These are phyloP conservation scores for Chrysomela aeneicollis DNA, from an alignment of 2,888 invertebrate species.

Conservation along the genomic window DNA sequence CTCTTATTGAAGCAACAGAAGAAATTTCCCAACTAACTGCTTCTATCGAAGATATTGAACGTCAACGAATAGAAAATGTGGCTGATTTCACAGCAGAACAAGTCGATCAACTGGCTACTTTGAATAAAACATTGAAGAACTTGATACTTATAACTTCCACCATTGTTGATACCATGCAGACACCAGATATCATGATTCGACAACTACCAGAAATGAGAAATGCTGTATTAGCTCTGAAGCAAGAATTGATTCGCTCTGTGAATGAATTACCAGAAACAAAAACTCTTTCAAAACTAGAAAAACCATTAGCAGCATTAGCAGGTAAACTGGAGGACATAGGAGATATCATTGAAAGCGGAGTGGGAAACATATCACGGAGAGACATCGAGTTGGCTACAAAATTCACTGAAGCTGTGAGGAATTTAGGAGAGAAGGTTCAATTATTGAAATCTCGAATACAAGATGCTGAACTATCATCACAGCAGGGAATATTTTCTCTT, in stretches of 20 bases:
- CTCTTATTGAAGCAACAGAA: constrained; percentile 34
- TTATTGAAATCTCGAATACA: not conserved
- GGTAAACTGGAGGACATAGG: constrained; percentile 13
- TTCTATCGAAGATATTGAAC: constrained; percentile 21
- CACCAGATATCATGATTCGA: constrained; percentile 21
- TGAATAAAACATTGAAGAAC: constrained; percentile 22
- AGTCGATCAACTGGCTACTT: constrained; percentile 4
- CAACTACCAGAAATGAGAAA: constrained; percentile 32
- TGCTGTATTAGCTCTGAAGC: constrained; percentile 21
- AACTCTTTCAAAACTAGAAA: constrained; percentile 20
- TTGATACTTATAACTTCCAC: no score
- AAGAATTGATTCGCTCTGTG: constrained; percentile 20
- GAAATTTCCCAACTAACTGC: constrained; percentile 26
- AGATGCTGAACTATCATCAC: not conserved
- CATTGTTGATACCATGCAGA: no score
- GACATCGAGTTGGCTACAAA: not conserved
- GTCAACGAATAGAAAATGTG: constrained; percentile 8
- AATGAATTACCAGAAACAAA: constrained; percentile 10
- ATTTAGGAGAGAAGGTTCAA: not conserved
- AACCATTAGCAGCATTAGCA: constrained; percentile 24
- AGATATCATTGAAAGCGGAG: not conserved
- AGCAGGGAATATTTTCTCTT: not conserved
- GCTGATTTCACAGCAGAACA: constrained; percentile 28
- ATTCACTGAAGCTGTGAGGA: not conserved
- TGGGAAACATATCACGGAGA: not conserved